Conservation (phyloP, 1,140 invertebrate species). For the Carposina sasakii region DNA sequence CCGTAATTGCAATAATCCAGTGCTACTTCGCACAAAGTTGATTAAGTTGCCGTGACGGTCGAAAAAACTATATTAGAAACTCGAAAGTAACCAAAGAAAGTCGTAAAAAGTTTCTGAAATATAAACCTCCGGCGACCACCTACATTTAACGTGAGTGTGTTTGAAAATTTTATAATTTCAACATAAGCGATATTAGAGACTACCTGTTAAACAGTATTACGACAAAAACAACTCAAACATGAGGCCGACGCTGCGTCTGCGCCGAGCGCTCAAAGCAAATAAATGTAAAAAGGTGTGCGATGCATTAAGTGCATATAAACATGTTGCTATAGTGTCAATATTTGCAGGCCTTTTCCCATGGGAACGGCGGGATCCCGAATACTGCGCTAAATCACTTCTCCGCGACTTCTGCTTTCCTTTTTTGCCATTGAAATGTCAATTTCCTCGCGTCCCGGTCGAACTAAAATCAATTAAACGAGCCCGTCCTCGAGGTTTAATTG, state of each 20-base stretch:
- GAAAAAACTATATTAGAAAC: no score
- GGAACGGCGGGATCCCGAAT: slow-evolving; percentile 45
- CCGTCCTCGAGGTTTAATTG: no score
- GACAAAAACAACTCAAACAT: slow-evolving; percentile 62
- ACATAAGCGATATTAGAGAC: slow-evolving; percentile 37
- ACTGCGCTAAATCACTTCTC: slow-evolving; percentile 61
- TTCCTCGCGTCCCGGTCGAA: slow-evolving; percentile 32
- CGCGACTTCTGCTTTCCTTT: slow-evolving; percentile 43
- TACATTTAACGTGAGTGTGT: no score
- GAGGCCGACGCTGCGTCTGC: slow-evolving; percentile 64
- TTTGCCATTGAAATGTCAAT: slow-evolving; percentile 65
- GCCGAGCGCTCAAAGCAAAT: slow-evolving; percentile 59
- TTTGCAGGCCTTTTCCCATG: slow-evolving; percentile 66
- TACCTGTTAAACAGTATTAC: slow-evolving; percentile 64
- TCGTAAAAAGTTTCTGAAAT: no score
- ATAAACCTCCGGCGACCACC: no score
- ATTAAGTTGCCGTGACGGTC: no score
- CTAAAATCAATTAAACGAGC: slow-evolving; percentile 60
- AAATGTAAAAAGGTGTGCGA: slow-evolving; percentile 67
- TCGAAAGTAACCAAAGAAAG: no score
- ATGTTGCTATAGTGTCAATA: slow-evolving; percentile 69
- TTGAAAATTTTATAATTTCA: no score
- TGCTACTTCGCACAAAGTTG: no score
- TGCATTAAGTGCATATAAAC: slow-evolving; percentile 72
- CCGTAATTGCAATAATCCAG: no score